These are phyloP conservation scores for Rhopalosiphum nymphaeae DNA, from an alignment of 2,888 invertebrate species.

Conservation along the genomic window DNA sequence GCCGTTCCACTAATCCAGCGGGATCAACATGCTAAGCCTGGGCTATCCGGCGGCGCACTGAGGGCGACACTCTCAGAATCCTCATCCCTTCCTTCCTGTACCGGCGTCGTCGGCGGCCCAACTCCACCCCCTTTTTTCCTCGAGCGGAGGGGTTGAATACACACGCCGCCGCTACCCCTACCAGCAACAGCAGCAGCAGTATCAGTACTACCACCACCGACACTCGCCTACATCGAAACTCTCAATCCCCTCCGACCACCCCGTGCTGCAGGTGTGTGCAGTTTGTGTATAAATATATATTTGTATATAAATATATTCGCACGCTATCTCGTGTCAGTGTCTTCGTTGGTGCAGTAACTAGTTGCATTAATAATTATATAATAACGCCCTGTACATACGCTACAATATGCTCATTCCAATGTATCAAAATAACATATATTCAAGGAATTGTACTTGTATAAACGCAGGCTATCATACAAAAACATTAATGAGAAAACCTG, in stretches of 20 bases:
- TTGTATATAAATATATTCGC: background rate
- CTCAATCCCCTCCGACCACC: background rate
- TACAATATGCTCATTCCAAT: background rate
- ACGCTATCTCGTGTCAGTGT: conserved; percentile 40
- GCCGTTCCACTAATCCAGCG: conserved; percentile 63
- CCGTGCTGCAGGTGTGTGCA: conserved; percentile 13
- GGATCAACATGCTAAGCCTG: conserved; percentile 65
- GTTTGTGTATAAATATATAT: background rate
- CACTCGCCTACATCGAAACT: conserved; percentile 23
- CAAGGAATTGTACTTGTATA: background rate
- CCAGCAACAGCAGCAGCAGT: background rate
- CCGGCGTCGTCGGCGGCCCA: conserved; percentile 45
- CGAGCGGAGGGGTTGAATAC: conserved; percentile 42
- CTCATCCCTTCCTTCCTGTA: conserved; percentile 64
- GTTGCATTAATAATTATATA: conserved; percentile 56
- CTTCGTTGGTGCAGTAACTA: conserved; percentile 35
- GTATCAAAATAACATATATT: background rate
- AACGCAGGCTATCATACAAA: background rate
- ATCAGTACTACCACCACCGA: background rate
- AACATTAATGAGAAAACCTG: background rate
- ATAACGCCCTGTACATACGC: background rate
- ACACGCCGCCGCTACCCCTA: conserved; percentile 29
- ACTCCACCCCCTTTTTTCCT: conserved; percentile 61
- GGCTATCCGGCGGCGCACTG: conserved; percentile 65
- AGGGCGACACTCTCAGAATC: conserved; percentile 65